A percentile compares a stretch with the other conserved stretches of the same genome.
Conservation (phyloP, 2,888 invertebrate genomes). For the Deilephila elpenor region DNA sequence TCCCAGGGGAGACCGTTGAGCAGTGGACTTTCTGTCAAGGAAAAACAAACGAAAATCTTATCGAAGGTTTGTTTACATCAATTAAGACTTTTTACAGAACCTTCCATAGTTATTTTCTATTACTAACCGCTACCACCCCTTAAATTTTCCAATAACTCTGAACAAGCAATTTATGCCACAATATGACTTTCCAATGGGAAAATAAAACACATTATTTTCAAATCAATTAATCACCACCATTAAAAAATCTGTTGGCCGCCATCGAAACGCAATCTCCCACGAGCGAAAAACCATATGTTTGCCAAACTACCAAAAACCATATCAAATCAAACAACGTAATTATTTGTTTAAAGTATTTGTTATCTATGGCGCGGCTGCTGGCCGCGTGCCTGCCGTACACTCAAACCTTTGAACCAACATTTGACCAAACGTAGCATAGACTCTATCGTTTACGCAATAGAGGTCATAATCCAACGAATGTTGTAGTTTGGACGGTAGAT, state of each 20-base stretch:
- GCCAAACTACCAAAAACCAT: constrained; percentile 78
- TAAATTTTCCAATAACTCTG: background rate
- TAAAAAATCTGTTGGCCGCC: constrained; percentile 44
- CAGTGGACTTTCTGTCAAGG: too few species aligned
- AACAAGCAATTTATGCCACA: background rate
- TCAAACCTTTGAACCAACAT: constrained; percentile 37
- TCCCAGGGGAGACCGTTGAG: too few species aligned
- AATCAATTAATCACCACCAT: constrained; percentile 35
- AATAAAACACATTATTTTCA: constrained; percentile 24
- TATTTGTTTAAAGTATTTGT: constrained; percentile 83
- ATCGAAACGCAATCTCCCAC: constrained; percentile 62
- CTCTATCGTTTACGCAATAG: constrained; percentile 32
- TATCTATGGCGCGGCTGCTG: constrained; percentile 72
- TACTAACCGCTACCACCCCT: too few species aligned
- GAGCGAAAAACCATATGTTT: constrained; percentile 67
- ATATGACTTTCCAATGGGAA: background rate
- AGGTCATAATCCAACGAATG: constrained; percentile 35
- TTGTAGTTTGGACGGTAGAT: constrained; percentile 30
- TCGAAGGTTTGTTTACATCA: too few species aligned
- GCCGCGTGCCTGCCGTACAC: constrained; percentile 69
- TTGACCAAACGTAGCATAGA: constrained; percentile 24
- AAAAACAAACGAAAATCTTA: too few species aligned
- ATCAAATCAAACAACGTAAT: constrained; percentile 82
- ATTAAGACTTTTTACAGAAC: too few species aligned
- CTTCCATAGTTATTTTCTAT: too few species aligned